Base-by-base conservation (phyloP, 2,797 vertebrate genomes). In the Eutrigla gurnardus region DNA sequence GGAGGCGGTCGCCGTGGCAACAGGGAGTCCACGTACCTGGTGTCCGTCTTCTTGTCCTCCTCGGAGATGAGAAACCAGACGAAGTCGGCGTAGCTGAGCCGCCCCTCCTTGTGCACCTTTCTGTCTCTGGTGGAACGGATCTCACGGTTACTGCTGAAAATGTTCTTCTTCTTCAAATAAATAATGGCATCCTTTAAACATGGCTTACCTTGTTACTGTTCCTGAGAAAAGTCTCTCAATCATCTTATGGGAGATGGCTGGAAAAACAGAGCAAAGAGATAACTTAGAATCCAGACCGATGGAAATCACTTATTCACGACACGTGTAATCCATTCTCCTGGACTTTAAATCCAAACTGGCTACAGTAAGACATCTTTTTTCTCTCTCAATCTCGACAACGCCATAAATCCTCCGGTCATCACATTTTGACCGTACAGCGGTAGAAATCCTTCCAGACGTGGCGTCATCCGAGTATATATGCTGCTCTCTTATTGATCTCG, bases 11-110 rank as follows among this genome's bases (percentile, higher is more conserved):
- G 40, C 49, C 6, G 49, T 0, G 53, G 4, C 17, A 40, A 18
- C 8, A 42, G 40, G 57, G 45, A 17, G 15, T 42, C 9, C 12
- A 9, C 7, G 67, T 78, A 98, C 98, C 98, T 99, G 70, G 97
- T 98, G 35, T 96, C 94, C 0, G 96, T 96, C 79, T 95, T 98
- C 86, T 99, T 99, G 94, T 99, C 98, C 65, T 99, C 98, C 88
- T 99, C 98, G 0, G 98, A 99, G 90, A 99, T 96, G 43, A 99
- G 93, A 84, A 99, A 98, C 98, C 98, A 99, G 59, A 99, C 97
- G 62, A 99, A 99, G 79, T 99, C 97, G 0, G 96, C 95, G 0
- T 99, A 99, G 86, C 96, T 98, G 17, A 99, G 91, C 50, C 94
- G 94, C 0, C 95, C 96, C 36, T 96, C 96, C 83, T 96, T 96